Percentiles rank a stretch among this genome's conserved stretches.
Evolutionary conservation across 2,797 vertebrate genomes (phyloP).

Genomic region (Anas bernieri): DNA sequence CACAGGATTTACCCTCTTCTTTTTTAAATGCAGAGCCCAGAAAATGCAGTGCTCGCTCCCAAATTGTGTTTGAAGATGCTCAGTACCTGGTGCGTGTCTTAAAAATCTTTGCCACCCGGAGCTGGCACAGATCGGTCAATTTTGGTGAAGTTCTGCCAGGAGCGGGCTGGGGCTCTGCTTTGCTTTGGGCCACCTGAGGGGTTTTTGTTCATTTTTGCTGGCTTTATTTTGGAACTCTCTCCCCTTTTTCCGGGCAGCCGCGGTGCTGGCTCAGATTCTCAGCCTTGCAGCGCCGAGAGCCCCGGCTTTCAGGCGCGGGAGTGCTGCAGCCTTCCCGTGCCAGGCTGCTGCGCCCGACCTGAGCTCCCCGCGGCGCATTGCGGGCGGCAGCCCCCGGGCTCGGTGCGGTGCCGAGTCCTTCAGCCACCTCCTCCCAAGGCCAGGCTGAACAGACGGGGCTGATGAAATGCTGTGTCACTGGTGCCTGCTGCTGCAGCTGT

Average conservation of each 20-base stretch:
- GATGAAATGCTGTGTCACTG: background rate
- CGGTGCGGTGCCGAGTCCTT: background rate
- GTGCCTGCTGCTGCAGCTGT: background rate
- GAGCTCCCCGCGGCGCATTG: background rate
- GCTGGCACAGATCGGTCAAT: background rate
- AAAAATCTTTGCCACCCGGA: background rate
- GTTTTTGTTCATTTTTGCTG: background rate
- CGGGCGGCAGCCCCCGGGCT: background rate
- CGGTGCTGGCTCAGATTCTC: background rate
- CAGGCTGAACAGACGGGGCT: background rate
- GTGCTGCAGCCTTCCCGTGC: background rate
- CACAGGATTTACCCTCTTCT: background rate
- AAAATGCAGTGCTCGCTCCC: background rate
- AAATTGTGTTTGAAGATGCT: background rate
- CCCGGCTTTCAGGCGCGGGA: background rate
- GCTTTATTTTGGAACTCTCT: background rate
- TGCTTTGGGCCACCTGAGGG: background rate
- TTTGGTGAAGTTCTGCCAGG: background rate
- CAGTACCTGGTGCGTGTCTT: background rate
- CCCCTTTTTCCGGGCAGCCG: background rate
- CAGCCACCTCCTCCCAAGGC: background rate
- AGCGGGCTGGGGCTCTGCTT: background rate
- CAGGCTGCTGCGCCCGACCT: fast-evolving
- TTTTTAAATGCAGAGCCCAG: background rate
- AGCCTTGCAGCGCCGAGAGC: background rate